Conservation (phyloP, 1,140 invertebrate genomes). For the Colletes latitarsis region DNA sequence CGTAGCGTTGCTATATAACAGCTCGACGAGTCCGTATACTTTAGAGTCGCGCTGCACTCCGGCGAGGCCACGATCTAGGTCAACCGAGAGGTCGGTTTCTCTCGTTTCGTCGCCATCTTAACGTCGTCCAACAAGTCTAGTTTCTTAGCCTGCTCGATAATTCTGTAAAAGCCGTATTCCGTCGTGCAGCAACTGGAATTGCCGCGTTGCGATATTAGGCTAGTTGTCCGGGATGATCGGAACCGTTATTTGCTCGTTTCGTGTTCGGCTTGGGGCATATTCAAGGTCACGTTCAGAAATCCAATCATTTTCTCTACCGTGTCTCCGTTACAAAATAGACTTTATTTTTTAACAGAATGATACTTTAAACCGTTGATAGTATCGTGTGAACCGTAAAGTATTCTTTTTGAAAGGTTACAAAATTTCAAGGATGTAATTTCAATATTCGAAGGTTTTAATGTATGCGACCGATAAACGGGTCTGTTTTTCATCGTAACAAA, state of each 20-base stretch:
- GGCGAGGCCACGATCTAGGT: slow-evolving; percentile 64
- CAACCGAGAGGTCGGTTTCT: slow-evolving; percentile 59
- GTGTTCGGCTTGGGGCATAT: background rate
- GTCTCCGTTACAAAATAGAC: too few relatives aligned
- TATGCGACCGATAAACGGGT: too few relatives aligned
- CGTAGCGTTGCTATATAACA: background rate
- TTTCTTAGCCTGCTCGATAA: background rate
- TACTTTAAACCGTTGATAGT: too few relatives aligned
- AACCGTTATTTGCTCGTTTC: too few relatives aligned
- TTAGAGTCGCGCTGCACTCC: slow-evolving; percentile 33
- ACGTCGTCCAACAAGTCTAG: background rate
- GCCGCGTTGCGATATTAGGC: background rate
- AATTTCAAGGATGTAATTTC: too few relatives aligned
- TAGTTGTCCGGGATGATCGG: background rate
- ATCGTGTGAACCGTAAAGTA: too few relatives aligned
- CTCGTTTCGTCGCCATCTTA: slow-evolving; percentile 41
- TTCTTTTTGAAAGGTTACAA: too few relatives aligned
- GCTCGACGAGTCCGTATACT: slow-evolving; percentile 9
- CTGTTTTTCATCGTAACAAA: too few relatives aligned
- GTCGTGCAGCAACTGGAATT: background rate
- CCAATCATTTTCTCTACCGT: too few relatives aligned
- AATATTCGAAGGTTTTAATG: too few relatives aligned
- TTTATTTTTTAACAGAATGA: too few relatives aligned
- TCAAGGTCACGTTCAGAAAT: background rate
- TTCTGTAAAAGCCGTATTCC: background rate